Evolutionary conservation across 1,140 invertebrate genomes (phyloP).

Genomic region (Bombus impatiens): DNA sequence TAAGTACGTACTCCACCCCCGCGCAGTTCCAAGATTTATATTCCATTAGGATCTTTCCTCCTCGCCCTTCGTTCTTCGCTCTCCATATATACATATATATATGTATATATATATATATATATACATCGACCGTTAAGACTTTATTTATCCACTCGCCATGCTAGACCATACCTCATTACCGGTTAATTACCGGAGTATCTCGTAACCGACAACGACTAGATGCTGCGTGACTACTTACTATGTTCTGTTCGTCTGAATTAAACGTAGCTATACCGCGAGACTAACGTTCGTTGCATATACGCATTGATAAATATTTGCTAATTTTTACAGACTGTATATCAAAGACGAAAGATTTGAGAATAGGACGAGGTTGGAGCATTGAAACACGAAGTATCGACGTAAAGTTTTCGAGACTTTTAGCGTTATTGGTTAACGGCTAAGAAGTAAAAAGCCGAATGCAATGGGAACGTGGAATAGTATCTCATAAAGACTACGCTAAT

Average conservation of each 20-base stretch:
- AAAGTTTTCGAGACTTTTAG: too few species aligned
- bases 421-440: too few species aligned
- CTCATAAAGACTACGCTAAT: too few species aligned
- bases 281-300: not conserved
- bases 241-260: constrained; percentile 47
- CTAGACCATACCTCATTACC: constrained; percentile 69
- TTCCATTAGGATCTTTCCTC: constrained; percentile 52
- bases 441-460: too few species aligned
- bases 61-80: not conserved
- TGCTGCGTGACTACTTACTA: constrained; percentile 65
- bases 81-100: not conserved
- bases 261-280: constrained; percentile 51
- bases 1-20: constrained; percentile 35
- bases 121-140: constrained; percentile 37
- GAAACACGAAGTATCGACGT: fast-evolving
- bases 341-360: not conserved
- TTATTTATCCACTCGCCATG: constrained; percentile 56
- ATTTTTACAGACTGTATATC: not conserved
- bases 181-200: constrained; percentile 70
- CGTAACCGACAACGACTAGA: constrained; percentile 40
- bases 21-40: constrained; percentile 54
- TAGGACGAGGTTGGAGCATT: not conserved
- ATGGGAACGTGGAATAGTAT: too few species aligned
- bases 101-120: not conserved
- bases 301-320: not conserved